phyloP scores from a whole-genome alignment of 2,888 invertebrate genomes.

The Drosophila austrosaltans region DNA sequence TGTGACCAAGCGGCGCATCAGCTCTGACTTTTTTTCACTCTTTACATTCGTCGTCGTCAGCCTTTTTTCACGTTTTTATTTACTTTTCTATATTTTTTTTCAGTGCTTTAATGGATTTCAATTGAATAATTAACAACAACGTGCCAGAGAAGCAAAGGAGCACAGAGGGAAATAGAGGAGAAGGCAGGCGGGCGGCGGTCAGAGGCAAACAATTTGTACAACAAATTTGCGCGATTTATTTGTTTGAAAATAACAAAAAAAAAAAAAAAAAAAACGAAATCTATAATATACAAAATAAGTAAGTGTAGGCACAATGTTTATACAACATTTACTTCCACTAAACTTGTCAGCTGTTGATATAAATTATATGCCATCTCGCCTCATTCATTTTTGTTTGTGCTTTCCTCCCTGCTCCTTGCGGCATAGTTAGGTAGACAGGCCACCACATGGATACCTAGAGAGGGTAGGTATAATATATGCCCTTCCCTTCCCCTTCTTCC shows the following conservation, averaged over 20 bases:
- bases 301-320: slow-evolving; percentile 5
- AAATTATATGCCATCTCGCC: slow-evolving; percentile 21
- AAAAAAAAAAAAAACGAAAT: slow-evolving; percentile 26
- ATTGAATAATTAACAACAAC: slow-evolving; percentile 81
- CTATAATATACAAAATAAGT: slow-evolving; percentile 28
- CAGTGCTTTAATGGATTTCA: slow-evolving; percentile 77
- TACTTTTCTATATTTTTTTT: slow-evolving; percentile 34
- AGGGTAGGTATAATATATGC: neutral
- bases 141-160: slow-evolving; percentile 39
- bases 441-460: slow-evolving; percentile 5
- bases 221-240: slow-evolving; percentile 70
- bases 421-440: too few species aligned
- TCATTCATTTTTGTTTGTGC: neutral
- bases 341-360: slow-evolving; percentile 41
- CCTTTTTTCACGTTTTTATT: slow-evolving; percentile 25
- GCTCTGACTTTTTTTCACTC: slow-evolving; percentile 17
- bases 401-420: too few species aligned
- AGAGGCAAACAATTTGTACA: slow-evolving; percentile 61
- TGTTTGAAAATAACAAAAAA: slow-evolving; percentile 48
- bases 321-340: slow-evolving; percentile 15
- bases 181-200: neutral
- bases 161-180: neutral
- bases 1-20: slow-evolving; percentile 16
- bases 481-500: neutral
- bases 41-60: slow-evolving; percentile 8